Base-by-base conservation (phyloP, 2,888 invertebrate species). In the Erynnis tages region DNA sequence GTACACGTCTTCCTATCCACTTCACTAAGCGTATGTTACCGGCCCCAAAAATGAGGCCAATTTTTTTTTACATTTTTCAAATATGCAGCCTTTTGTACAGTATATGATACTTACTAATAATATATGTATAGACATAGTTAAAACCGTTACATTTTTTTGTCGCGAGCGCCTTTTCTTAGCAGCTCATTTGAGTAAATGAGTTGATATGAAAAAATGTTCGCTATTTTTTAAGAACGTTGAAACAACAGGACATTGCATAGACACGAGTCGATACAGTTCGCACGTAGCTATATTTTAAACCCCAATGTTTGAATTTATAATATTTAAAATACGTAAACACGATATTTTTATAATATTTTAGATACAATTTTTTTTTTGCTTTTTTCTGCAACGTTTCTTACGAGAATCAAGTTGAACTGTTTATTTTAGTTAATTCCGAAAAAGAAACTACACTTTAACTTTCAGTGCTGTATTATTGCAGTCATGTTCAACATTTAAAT, bases 11-110 rank as follows among this genome's bases (percentile, higher is more conserved):
- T 76, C 79, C 84, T 86, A 87, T 72, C 74, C 79, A 79, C 73
- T 77, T 86, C 82, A 87, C 85, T 89, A 89, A 89, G 88, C 88
- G 88, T 88, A 89, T 86, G 76, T 75, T 79, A 79, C 67, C 75
- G 77, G 77, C 80, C 85, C 77, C 85, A 80, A 71, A 76, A 77
- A 74, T 71, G 81, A 73, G 80, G 74, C 81, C 82, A 75, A 73
- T 71, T 79, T 81, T 83, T 83, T 83, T 82, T 84, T 81, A 79
- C 77, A 80, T 79, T 79, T 84, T 80, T 72, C 79, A 78, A 80
- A 79, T 76, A 79, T 80, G 80, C 80, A 80, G 80, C 82, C 82
- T 82, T 86, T 85, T 83, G 83, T 85, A 87, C 83, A 86, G 84
- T 84, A 85, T 84, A 84, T 82, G 82, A 84, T 86, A 85, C 82